Evolutionary conservation across 2,888 invertebrate genomes (phyloP).

Genomic region (Nyleta sp.): DNA sequence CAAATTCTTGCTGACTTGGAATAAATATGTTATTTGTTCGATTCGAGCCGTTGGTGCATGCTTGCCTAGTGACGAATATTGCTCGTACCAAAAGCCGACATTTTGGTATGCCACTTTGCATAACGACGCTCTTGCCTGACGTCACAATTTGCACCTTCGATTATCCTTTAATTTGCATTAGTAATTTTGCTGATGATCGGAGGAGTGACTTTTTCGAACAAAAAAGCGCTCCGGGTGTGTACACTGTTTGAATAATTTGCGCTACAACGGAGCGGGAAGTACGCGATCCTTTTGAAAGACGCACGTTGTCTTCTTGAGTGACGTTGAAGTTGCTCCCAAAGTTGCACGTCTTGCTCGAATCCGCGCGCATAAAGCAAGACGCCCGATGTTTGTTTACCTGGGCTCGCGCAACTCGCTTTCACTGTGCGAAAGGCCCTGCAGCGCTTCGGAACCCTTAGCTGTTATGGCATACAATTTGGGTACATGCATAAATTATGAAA

Average conservation of each 20-base stretch:
- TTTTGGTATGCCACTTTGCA: constrained; percentile 2
- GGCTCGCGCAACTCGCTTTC: constrained; percentile 47
- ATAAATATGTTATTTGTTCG: constrained; percentile 35
- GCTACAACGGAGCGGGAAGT: constrained; percentile 14
- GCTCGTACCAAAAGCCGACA: not conserved
- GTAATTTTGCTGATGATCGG: constrained; percentile 14
- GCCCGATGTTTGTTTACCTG: constrained; percentile 51
- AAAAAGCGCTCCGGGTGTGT: constrained; percentile 16
- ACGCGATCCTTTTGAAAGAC: constrained; percentile 38
- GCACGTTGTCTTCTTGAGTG: constrained; percentile 37
- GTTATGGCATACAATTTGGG: constrained; percentile 59
- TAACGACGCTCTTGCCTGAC: constrained; percentile 2
- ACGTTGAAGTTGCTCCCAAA: constrained; percentile 30
- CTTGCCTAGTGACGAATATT: constrained; percentile 36
- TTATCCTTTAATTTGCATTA: constrained; percentile 11
- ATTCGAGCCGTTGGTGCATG: constrained; percentile 21
- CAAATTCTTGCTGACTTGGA: constrained; percentile 46
- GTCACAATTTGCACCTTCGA: not conserved
- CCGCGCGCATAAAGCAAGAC: constrained; percentile 39
- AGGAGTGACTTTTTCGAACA: not conserved
- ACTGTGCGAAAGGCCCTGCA: constrained; percentile 48
- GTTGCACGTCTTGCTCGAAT: constrained; percentile 46
- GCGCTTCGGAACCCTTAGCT: constrained; percentile 51
- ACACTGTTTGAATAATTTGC: constrained; percentile 40
- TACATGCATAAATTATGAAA: constrained; percentile 60